Evolutionary conservation across 1,140 invertebrate species (phyloP), one percentile per base, ranked within the genome.

Genomic region (Drosophila kanapiae): DNA sequence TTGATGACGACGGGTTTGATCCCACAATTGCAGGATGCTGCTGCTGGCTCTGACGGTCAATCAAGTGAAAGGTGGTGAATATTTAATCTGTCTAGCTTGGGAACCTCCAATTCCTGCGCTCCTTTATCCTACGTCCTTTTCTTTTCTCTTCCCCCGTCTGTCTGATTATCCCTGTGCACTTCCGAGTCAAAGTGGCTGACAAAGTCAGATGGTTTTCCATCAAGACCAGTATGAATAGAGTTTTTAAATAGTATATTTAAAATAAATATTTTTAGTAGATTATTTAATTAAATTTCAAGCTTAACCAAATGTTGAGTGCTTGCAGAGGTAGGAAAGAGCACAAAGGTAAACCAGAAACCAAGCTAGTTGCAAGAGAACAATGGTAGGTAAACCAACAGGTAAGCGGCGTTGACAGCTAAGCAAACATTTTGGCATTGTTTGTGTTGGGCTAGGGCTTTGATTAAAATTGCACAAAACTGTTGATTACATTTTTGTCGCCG

Each of bases 391-490:
- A 56, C 54, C 74, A 78, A 78, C 63, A 78, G 57, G 64, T 78
- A 56, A 62, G 56, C 42, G 11, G 35, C 35, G 10, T 37, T 49
- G 35, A 16, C n/a, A 54, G n/a, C 45, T 45, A 57, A 48, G 54
- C 29, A 40, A 74, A 51, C 33, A 57, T 75, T 58, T 76, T 57
- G 31, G 14, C 59, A 64, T 51, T 49, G 53, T 54, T 60, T 61
- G 57, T 75, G 27, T 18, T 18, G 38, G 10, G 18, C 23, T 54
- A 13, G 37, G 14, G 35, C 58, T 58, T 78, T 64, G 59, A 78
- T 80, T 74, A 80, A 79, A 80, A 62, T 80, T 80, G 37, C 51
- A 80, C 59, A 80, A 79, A 80, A 75, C 58, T 80, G 60, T 74
- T 80, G 69, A 80, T 80, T 80, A 58, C 53, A 54, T 75, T 75